Evolutionary conservation across 2,113 vertebrate species (phyloP), one percentile per base, ranked within the genome.

Genomic region (Sphaerodactylus townsendi): DNA sequence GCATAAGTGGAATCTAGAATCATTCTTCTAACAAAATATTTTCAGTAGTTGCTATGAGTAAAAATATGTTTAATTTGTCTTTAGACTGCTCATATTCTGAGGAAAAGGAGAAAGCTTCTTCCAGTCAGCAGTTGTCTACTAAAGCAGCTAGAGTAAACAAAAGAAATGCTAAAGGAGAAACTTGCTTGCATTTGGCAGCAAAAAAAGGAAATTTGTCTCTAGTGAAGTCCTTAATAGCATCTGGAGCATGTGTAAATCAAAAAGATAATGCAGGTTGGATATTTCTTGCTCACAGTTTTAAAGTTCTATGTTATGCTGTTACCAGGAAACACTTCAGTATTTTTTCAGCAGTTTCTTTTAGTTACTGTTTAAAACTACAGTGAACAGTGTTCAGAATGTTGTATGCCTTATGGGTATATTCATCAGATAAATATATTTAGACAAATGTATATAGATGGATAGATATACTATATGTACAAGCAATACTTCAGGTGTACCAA

Each of bases 241-340:
- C 94, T 90, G 97, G 97, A 90, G 91, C 96, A 84, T 83, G 92
- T 85, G 93, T 98, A 79, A 96, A 98, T 93, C 81, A 92, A 15
- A 89, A 95, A 86, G 97, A 98, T 87, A 77, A 97, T 85, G 95
- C 96, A 97, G 97, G 97, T 98, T 84, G 94, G 94, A 65, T 83
- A 89, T 72, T 62, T 93, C 92, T 82, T 62, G 10, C 35, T 71
- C 62, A 74, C 10, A 25, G 28, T 21, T 91, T 79, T 46, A 74
- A 86, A n/a, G 89, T 23, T 82, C 68, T 37, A 10, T 83, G 77
- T 69, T 37, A 15, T 65, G 10, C 19, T 62, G 4, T 33, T n/a
- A 33, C n/a, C 23, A 62, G 53, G 39, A 79, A 79, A 46, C 62
- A 14, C 56, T 11, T 2, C 11, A 33, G 19, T 4, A 30, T 59